phyloP scores from a whole-genome alignment of 1,140 invertebrate species.

The Oncopeltus fasciatus region DNA sequence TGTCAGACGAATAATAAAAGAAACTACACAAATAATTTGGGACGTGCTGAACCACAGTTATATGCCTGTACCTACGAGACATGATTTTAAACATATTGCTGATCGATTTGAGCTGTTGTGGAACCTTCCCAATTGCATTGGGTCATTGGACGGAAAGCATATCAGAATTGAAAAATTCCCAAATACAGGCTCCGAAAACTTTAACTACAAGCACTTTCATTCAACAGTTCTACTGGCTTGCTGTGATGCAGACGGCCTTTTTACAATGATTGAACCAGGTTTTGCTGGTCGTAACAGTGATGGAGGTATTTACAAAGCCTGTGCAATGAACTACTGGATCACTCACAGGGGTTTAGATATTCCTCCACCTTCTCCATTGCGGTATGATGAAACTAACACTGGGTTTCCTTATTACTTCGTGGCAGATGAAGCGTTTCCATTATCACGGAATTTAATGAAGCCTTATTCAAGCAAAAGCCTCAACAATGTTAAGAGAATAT shows the following conservation, averaged over 20 bases:
- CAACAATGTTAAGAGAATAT: slow-evolving; percentile 24
- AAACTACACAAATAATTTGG: slow-evolving; percentile 16
- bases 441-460: slow-evolving; percentile 25
- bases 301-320: slow-evolving; percentile 24
- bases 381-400: slow-evolving; percentile 13
- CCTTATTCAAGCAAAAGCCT: slow-evolving; percentile 25
- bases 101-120: slow-evolving; percentile 19
- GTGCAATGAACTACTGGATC: not conserved
- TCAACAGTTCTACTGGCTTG: slow-evolving; percentile 27
- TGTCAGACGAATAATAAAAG: slow-evolving; percentile 10
- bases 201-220: slow-evolving; percentile 31
- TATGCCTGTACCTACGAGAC: slow-evolving; percentile 16
- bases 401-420: slow-evolving; percentile 23
- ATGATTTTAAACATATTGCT: slow-evolving; percentile 25
- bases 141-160: slow-evolving; percentile 37
- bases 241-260: slow-evolving; percentile 28
- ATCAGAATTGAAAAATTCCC: slow-evolving; percentile 30
- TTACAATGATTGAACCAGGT: slow-evolving; percentile 28
- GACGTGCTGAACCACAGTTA: slow-evolving; percentile 5
- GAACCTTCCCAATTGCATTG: slow-evolving; percentile 30
- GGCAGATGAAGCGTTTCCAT: slow-evolving; percentile 27
- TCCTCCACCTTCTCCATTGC: slow-evolving; percentile 21
- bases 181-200: slow-evolving; percentile 32
- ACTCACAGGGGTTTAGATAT: not conserved
- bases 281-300: slow-evolving; percentile 28